Conservation (phyloP, 2,888 invertebrate species). For the Onthophagus sagittarius region DNA sequence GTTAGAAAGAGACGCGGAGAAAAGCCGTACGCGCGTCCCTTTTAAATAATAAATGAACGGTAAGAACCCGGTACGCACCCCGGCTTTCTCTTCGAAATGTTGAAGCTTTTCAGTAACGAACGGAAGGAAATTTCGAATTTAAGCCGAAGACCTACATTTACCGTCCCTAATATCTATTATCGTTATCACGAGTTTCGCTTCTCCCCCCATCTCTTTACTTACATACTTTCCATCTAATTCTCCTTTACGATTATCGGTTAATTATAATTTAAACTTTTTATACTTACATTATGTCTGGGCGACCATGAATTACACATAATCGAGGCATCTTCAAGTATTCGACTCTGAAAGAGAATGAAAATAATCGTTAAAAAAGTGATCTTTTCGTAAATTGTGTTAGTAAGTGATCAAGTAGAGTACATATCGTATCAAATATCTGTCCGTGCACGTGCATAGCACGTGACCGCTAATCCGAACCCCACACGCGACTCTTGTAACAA, state of each 20-base stretch:
- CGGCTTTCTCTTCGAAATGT: conserved; percentile 21
- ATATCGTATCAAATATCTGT: neutral
- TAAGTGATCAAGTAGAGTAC: neutral
- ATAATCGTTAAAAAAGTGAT: neutral
- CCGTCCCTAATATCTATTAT: conserved; percentile 23
- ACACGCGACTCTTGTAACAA: neutral
- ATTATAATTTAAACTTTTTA: neutral
- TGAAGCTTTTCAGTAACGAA: conserved; percentile 37
- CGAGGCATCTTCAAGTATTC: conserved; percentile 85
- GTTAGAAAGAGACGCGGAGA: neutral
- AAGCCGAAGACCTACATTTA: conserved; percentile 32
- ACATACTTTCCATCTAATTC: neutral
- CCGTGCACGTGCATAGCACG: neutral
- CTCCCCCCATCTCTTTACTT: neutral
- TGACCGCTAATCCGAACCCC: neutral
- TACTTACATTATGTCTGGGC: conserved; percentile 84
- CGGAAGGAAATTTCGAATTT: conserved; percentile 43
- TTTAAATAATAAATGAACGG: conserved; percentile 50
- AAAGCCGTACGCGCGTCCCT: conserved; percentile 27
- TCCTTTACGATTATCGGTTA: neutral
- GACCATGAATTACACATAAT: conserved; percentile 92
- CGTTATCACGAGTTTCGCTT: conserved; percentile 12
- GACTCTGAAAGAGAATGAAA: conserved; percentile 62
- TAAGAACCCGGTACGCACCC: conserved; percentile 48
- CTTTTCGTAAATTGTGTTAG: neutral